Conservation (phyloP, 1,140 invertebrate genomes). For the Brachionus plicatilis region DNA sequence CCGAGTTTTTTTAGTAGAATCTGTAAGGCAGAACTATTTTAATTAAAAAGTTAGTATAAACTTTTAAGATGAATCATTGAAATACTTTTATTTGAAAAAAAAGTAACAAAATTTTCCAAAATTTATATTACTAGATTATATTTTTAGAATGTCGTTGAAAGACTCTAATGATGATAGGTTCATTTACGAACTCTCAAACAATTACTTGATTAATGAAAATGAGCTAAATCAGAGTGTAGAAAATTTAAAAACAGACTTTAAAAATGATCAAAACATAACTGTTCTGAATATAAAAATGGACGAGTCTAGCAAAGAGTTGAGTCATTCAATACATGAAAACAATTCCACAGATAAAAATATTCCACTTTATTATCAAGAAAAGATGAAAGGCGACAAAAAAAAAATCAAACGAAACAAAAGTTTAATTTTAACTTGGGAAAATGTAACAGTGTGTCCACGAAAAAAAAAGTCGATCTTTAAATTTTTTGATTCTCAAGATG, state of each 20-base stretch:
- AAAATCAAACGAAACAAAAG: background rate
- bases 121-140: background rate
- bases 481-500: conserved; percentile 18
- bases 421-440: conserved; percentile 10
- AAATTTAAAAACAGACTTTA: background rate
- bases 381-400: background rate
- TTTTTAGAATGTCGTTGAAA: background rate
- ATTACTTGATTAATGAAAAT: background rate
- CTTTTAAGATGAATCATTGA: too few species aligned
- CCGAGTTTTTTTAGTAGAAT: background rate
- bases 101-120: background rate
- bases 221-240: background rate
- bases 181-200: background rate
- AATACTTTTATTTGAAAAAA: too few species aligned
- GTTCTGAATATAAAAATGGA: conserved; percentile 12
- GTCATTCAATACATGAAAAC: background rate
- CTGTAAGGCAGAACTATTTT: background rate
- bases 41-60: background rate
- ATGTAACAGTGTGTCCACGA: background rate
- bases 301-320: background rate
- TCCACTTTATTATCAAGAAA: background rate
- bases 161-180: background rate
- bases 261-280: background rate
- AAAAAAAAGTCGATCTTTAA: conserved; percentile 1
- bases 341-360: background rate